A percentile compares a stretch with the other conserved stretches of the same genome.
Conservation (phyloP, 2,113 vertebrate species). For the Bolborhynchus lineola region DNA sequence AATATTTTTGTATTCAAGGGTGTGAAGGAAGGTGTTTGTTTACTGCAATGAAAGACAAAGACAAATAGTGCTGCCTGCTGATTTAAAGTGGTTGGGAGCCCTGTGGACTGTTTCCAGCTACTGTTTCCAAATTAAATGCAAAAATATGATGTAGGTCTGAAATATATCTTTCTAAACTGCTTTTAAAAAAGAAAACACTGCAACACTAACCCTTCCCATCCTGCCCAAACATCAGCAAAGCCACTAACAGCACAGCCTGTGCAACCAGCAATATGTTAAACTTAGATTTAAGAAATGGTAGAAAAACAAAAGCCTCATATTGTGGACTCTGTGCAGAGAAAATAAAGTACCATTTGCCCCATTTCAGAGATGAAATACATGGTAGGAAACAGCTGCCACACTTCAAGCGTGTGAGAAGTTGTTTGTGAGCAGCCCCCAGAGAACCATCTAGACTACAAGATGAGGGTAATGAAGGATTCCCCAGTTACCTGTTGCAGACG, state of each 20-base stretch:
- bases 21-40: slow-evolving; percentile 22
- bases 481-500: neutral
- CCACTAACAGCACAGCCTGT: neutral
- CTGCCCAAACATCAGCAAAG: neutral
- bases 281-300: neutral
- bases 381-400: rapidly evolving
- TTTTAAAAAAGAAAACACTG: neutral
- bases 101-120: neutral
- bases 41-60: slow-evolving; percentile 43
- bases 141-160: neutral
- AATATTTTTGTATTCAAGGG: slow-evolving; percentile 1
- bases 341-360: neutral
- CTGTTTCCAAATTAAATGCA: slow-evolving; percentile 17
- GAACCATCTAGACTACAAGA: neutral
- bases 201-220: neutral
- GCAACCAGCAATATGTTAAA: neutral
- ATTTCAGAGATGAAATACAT: neutral
- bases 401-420: rapidly evolving
- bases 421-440: neutral
- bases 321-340: neutral
- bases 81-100: neutral
- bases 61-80: slow-evolving; percentile 44
- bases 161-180: neutral
- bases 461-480: neutral
- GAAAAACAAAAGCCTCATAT: neutral